phyloP scores from a whole-genome alignment of 2,797 vertebrate species.

The Poeciliopsis paucimaculata region DNA sequence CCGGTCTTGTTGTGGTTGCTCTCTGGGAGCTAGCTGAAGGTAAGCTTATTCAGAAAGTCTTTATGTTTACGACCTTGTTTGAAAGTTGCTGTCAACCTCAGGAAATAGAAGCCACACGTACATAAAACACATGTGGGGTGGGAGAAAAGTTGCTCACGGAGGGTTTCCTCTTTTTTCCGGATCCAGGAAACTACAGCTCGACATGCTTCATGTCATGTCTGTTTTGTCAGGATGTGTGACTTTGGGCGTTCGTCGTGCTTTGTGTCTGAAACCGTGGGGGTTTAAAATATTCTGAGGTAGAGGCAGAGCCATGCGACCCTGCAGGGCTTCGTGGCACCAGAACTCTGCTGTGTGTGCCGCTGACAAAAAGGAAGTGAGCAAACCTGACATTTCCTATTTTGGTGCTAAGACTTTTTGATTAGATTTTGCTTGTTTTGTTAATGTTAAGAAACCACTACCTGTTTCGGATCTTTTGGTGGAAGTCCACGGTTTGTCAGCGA shows the following conservation, averaged over 20 bases:
- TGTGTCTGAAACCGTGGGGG: constrained; percentile 33
- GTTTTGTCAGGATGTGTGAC: constrained; percentile 37
- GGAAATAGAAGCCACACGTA: constrained; percentile 63
- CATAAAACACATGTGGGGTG: constrained; percentile 39
- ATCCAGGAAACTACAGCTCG: constrained; percentile 53
- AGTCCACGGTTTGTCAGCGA: background rate
- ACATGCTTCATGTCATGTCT: constrained; percentile 52
- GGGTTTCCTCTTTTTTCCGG: constrained; percentile 27
- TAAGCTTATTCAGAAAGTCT: constrained; percentile 63
- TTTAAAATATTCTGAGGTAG: constrained; percentile 46
- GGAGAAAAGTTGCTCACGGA: constrained; percentile 28
- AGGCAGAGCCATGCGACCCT: constrained; percentile 19
- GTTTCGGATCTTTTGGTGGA: background rate
- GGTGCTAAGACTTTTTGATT: constrained; percentile 20
- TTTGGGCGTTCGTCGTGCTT: constrained; percentile 38
- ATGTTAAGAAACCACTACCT: background rate
- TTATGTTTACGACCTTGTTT: constrained; percentile 65
- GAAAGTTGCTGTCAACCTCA: constrained; percentile 67
- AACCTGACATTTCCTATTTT: constrained; percentile 31
- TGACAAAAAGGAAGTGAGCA: constrained; percentile 48
- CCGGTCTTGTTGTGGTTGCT: constrained; percentile 29
- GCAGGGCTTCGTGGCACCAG: background rate
- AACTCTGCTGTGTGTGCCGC: constrained; percentile 4
- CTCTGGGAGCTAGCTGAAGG: constrained; percentile 55
- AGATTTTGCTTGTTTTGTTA: constrained; percentile 12